Base-by-base conservation (phyloP, 2,888 invertebrate genomes). In the Atrina japonica region DNA sequence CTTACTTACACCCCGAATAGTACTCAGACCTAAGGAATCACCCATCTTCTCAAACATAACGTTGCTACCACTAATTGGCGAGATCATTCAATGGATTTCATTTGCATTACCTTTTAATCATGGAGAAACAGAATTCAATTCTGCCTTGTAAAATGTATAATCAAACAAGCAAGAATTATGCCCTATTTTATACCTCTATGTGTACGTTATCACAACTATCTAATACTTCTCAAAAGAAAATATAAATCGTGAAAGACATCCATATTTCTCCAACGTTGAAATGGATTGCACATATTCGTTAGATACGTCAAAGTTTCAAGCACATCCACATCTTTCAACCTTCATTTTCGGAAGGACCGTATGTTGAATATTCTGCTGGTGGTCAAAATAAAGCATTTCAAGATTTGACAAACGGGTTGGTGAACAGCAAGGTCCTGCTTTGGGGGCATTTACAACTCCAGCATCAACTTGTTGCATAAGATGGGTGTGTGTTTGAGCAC, bases 311-410 rank as follows among this genome's bases (percentile, higher is more conserved):
- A 53, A 30, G n/a, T 16, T 27, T 75, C 80, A 83, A 47, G 81
- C 73, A 71, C 85, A 85, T 2, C 82, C 83, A 67, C 86, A 86
- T 50, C 83, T 63, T 45, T 79, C 82, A 5, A 86, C 85, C 50
- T 82, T 81, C 84, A 86, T 86, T 66, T 82, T 83, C 59, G 85
- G 85, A 70, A 86, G 77, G 41, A 78, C 78, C 50, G 85, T 85
- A 40, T 81, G 81, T 25, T 84, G 70, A 87, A 98, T 95, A 90
- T 96, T 96, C 41, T 86, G 78, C 83, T 94, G 93, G 83, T 95
- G 94, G 90, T 97, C 96, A 91, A 97, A 97, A 90, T 97, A 97
- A 76, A 98, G 93, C 94, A 98, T 95, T 45, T 95, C 95, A 80
- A 98, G 66, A 1, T 85, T 95, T 93, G 89, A 95, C 93, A 97